Evolutionary conservation across 2,797 vertebrate species (phyloP), one percentile per base, ranked within the genome.

Genomic region (Pipistrellus nathusii): DNA sequence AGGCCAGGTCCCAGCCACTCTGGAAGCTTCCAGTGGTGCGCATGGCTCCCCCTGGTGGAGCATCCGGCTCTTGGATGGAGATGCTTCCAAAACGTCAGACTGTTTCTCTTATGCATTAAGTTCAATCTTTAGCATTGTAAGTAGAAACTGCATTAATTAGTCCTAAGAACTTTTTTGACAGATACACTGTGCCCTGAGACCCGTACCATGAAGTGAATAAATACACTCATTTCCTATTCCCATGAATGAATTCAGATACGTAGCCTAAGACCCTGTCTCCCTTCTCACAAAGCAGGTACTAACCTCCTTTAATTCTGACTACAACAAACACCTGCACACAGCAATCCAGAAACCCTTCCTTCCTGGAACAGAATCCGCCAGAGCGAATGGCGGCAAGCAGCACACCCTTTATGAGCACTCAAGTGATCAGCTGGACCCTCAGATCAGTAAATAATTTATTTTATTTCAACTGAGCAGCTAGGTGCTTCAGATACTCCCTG

Each of bases 361-460:
- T 85, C 69, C 75, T 62, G 46, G 81, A 87, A 75, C 55, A 57
- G 30, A 32, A n/a, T 76, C 71, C 64, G 9, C 66, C 23, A 8
- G 21, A 90, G 46, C 30, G 10, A 32, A 66, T 32, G 48, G 51
- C 73, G 73, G 71, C 76, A 44, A 85, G 81, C 20, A 46, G n/a
- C 41, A 38, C 17, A n/a, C 15, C 59, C n/a, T 89, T 88, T 82
- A 71, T 90, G 88, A 88, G 75, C 90, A 48, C 69, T 94, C 89
- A 85, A 57, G 59, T 91, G 94, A 94, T 71, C 88, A 83, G 82
- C 92, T 95, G 57, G 90, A 84, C 88, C 96, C 94, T 71, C 90
- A 96, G 96, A 94, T 93, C 88, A 87, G 96, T 96, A 95, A 96
- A 96, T 95, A 96, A 95, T 96, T 93, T 93, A 93, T 92, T 97